Percentiles rank a stretch among this genome's conserved stretches.
phyloP scores from a whole-genome alignment of 2,113 vertebrate genomes.

The Silurus glanis region DNA sequence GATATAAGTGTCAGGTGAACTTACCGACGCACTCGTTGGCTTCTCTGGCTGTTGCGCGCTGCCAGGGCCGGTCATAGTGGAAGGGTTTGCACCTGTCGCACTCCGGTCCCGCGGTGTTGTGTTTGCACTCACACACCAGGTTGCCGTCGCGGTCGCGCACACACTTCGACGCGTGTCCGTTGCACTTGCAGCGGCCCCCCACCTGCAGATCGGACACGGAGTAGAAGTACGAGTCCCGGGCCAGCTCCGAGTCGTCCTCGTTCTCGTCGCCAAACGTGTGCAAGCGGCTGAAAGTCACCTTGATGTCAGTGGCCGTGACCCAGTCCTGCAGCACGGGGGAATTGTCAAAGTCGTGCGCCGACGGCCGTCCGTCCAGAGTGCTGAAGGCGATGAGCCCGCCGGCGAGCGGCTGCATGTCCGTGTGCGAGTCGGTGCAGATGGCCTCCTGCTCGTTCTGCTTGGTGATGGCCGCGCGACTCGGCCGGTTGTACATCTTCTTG shows the following conservation, averaged over 20 bases:
- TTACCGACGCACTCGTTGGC: slow-evolving; percentile 99
- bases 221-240: slow-evolving; percentile 96
- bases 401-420: slow-evolving; percentile 92
- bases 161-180: slow-evolving; percentile 95
- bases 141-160: slow-evolving; percentile 90
- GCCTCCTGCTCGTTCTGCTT: slow-evolving; percentile 99
- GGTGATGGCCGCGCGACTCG: slow-evolving; percentile 88
- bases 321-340: slow-evolving; percentile 98
- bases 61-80: slow-evolving; percentile 98
- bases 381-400: slow-evolving; percentile 98
- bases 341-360: slow-evolving; percentile 98
- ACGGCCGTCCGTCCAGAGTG: slow-evolving; percentile 95
- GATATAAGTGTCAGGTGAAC: slow-evolving; percentile 53
- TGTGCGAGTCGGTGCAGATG: slow-evolving; percentile 97
- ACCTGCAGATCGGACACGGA: slow-evolving; percentile 97
- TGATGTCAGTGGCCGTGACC: slow-evolving; percentile 98
- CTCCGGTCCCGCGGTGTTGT: slow-evolving; percentile 95
- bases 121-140: slow-evolving; percentile 96
- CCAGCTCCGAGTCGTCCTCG: slow-evolving; percentile 95
- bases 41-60: slow-evolving; percentile 92
- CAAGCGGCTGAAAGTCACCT: slow-evolving; percentile 91
- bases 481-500: slow-evolving; percentile 92
- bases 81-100: slow-evolving; percentile 98
- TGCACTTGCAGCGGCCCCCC: slow-evolving; percentile 97
- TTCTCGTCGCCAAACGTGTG: slow-evolving; percentile 99